These are phyloP conservation scores for rat (Rattus norvegicus) DNA, from an alignment of 2,113 vertebrate species.

Conservation along the genomic window DNA sequence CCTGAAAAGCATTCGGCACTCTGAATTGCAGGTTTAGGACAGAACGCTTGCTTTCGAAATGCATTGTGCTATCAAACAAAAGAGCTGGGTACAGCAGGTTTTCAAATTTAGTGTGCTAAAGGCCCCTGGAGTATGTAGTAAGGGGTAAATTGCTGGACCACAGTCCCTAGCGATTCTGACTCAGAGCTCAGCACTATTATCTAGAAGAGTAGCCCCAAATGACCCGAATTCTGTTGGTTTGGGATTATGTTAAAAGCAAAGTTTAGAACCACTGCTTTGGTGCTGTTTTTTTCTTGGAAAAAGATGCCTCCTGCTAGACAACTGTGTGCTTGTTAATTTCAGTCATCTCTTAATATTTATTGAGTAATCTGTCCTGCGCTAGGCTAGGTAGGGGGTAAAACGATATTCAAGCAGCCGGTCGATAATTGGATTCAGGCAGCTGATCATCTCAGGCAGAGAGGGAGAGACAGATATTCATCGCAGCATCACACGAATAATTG, in stretches of 20 bases:
- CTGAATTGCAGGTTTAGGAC: slow-evolving; percentile 18
- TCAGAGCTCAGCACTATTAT: neutral
- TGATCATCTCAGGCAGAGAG: neutral
- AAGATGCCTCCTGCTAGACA: neutral
- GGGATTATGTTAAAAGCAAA: slow-evolving; percentile 13
- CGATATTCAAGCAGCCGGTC: neutral
- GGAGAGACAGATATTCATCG: neutral
- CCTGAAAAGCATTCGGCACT: neutral
- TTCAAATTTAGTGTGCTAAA: slow-evolving; percentile 9
- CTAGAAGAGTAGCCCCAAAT: neutral
- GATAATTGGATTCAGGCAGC: neutral
- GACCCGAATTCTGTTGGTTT: neutral
- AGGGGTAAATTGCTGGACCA: neutral
- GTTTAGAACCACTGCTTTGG: neutral
- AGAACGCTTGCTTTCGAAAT: slow-evolving; percentile 39
- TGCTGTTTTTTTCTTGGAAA: neutral
- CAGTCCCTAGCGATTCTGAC: neutral
- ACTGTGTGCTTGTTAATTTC: neutral
- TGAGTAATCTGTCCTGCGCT: neutral
- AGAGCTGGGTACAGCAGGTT: neutral
- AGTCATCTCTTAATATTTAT: neutral
- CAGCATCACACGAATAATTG: slow-evolving; percentile 11
- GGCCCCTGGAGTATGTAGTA: neutral
- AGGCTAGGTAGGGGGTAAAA: neutral
- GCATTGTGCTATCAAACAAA: neutral